Conservation (phyloP, 2,888 invertebrate species). For the Tuta absoluta region DNA sequence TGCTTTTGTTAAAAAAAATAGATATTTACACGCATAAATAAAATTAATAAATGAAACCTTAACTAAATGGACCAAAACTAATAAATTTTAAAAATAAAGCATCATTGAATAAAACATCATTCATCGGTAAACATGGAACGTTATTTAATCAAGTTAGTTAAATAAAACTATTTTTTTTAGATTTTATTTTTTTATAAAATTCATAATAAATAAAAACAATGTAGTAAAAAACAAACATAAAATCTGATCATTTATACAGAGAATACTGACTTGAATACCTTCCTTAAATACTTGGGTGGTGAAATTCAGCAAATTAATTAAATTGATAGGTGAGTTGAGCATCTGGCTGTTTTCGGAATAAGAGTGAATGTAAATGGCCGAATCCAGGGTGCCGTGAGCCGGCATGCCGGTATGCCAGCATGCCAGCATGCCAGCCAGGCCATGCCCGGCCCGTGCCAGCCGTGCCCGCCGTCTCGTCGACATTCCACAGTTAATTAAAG, state of each 20-base stretch:
- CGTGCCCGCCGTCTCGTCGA: slow-evolving; percentile 68
- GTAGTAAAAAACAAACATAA: not conserved
- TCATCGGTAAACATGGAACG: not conserved
- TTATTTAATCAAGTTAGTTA: too few species aligned
- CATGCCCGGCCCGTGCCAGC: slow-evolving; percentile 44
- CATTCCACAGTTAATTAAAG: slow-evolving; percentile 79
- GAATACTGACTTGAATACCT: slow-evolving; percentile 6
- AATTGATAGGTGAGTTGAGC: slow-evolving; percentile 45
- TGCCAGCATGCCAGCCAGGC: slow-evolving; percentile 29
- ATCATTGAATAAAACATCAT: not conserved
- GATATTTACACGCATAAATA: too few species aligned
- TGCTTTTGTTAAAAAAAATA: not conserved
- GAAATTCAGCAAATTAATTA: slow-evolving; percentile 22
- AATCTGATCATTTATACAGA: not conserved
- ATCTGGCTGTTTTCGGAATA: slow-evolving; percentile 60
- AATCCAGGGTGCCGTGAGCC: slow-evolving; percentile 41
- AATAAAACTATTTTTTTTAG: too few species aligned
- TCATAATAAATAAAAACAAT: not conserved
- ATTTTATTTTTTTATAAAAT: too few species aligned
- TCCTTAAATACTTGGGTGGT: slow-evolving; percentile 4
- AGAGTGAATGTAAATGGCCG: slow-evolving; percentile 69
- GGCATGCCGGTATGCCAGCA: not conserved
- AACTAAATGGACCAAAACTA: not conserved
- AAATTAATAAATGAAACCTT: not conserved
- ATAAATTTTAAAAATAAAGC: not conserved